A percentile compares a stretch with the other conserved stretches of the same genome.
phyloP scores from a whole-genome alignment of 1,140 invertebrate species.

The Elysia chlorotica region DNA sequence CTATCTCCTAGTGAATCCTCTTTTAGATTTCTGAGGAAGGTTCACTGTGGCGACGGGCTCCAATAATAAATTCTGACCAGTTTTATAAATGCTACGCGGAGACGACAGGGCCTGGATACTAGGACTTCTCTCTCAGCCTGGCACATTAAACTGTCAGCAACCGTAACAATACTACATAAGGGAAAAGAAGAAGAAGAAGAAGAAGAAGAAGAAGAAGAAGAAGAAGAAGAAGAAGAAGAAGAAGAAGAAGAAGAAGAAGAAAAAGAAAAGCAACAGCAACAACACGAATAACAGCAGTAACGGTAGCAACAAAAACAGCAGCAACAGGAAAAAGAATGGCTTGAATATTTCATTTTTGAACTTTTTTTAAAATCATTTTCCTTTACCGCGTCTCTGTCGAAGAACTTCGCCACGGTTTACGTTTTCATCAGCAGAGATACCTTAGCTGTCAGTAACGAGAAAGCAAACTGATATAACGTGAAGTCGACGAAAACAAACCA shows the following conservation, averaged over 20 bases:
- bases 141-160: background rate
- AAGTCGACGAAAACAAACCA: too few species aligned
- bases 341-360: too few species aligned
- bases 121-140: background rate
- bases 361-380: too few species aligned
- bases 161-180: background rate
- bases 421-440: too few species aligned
- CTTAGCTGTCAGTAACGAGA: too few species aligned
- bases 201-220: background rate
- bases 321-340: background rate
- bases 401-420: too few species aligned
- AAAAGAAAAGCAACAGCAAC: background rate
- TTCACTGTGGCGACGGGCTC: background rate
- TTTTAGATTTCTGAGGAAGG: background rate
- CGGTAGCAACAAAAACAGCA: background rate
- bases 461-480: too few species aligned
- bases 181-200: background rate
- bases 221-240: background rate
- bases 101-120: background rate
- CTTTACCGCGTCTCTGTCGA: too few species aligned
- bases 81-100: background rate
- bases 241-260: slow-evolving; percentile 2
- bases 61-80: background rate
- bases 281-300: background rate
- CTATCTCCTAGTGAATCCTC: background rate